These are phyloP conservation scores for Smithornis capensis DNA, from an alignment of 2,113 vertebrate genomes.

Conservation along the genomic window DNA sequence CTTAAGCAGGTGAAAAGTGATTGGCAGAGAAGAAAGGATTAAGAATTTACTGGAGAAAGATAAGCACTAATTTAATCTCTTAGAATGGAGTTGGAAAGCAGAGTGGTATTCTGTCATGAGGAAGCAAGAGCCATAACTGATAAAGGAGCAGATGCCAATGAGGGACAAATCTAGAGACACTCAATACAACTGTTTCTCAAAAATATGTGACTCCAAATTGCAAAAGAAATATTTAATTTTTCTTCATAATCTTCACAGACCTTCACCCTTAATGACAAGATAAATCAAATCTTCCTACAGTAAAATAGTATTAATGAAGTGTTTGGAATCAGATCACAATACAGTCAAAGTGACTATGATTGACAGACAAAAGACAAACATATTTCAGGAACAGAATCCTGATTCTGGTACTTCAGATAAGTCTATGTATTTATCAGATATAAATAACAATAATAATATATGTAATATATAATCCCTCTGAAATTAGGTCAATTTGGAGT, in stretches of 20 bases:
- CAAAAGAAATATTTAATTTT: neutral
- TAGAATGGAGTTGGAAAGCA: neutral
- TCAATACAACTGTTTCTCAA: neutral
- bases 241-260: neutral
- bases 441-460: too few relatives aligned
- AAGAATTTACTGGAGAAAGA: neutral
- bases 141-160: neutral
- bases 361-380: neutral
- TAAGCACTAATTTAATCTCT: neutral
- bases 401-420: neutral
- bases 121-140: neutral
- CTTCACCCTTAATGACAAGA: neutral
- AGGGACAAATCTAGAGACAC: neutral
- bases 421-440: neutral
- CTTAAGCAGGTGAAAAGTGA: slow-evolving; percentile 9
- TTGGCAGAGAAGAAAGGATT: neutral
- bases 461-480: neutral
- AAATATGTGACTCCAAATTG: neutral
- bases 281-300: neutral
- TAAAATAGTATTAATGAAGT: neutral
- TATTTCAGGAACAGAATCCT: neutral
- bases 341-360: neutral
- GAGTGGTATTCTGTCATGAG: neutral
- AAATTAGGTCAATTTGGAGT: neutral
- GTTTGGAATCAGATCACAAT: neutral